Conservation (phyloP, 2,888 invertebrate species). For the Temnothorax unifasciatus region DNA sequence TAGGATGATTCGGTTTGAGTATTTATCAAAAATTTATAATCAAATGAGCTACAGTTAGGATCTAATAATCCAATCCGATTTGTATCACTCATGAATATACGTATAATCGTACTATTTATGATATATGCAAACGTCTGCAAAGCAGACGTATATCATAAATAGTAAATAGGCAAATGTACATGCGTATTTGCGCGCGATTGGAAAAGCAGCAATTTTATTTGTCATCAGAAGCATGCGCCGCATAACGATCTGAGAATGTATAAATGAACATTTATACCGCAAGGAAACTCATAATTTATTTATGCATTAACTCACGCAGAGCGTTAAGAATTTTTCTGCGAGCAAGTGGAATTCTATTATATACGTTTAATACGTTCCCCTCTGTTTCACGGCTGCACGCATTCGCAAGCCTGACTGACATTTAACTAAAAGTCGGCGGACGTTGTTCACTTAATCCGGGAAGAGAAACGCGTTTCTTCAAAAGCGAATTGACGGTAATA, state of each 20-base stretch:
- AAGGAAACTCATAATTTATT: not conserved
- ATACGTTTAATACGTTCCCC: not conserved
- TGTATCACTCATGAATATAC: slow-evolving; percentile 19
- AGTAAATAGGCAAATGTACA: not conserved
- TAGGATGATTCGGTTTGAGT: not conserved
- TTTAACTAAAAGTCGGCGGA: slow-evolving; percentile 14
- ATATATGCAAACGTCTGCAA: not conserved
- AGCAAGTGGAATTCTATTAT: not conserved
- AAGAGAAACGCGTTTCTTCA: slow-evolving; percentile 13
- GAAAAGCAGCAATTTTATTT: not conserved
- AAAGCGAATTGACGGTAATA: slow-evolving; percentile 15
- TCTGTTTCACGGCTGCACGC: not conserved
- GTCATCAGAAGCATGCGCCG: not conserved
- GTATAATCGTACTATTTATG: not conserved
- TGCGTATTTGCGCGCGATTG: not conserved
- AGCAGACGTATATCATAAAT: slow-evolving; percentile 37
- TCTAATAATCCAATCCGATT: slow-evolving; percentile 19
- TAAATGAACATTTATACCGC: not conserved
- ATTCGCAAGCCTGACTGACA: not conserved
- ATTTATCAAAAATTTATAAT: not conserved
- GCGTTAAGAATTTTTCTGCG: not conserved
- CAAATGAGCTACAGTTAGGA: not conserved
- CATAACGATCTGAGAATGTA: not conserved
- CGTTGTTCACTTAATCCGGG: slow-evolving; percentile 11
- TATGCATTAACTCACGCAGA: too few species aligned